Evolutionary conservation across 2,888 invertebrate genomes (phyloP).

Genomic region (Oxyteleia sp.): DNA sequence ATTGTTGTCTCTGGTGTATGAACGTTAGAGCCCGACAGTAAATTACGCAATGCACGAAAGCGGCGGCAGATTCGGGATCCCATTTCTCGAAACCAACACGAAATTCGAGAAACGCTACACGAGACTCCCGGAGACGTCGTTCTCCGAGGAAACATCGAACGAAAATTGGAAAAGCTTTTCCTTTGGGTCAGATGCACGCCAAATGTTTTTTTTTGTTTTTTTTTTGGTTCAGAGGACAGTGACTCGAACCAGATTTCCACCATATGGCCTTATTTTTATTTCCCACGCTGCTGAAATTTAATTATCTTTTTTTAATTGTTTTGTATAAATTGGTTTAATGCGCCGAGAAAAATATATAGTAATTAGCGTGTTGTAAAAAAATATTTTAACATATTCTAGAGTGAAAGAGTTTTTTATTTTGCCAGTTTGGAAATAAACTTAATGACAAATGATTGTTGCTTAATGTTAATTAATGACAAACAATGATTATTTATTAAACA

Average conservation of each 20-base stretch:
- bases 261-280: neutral
- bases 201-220: too few species aligned
- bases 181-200: slow-evolving; percentile 1
- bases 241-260: neutral
- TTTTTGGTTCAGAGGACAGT: neutral
- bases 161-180: neutral
- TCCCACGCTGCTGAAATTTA: neutral
- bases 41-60: slow-evolving; percentile 15
- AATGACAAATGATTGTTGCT: too few species aligned
- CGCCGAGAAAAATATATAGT: too few species aligned
- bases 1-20: slow-evolving; percentile 50
- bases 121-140: neutral
- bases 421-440: too few species aligned
- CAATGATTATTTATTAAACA: too few species aligned
- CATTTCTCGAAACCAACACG: slow-evolving; percentile 5
- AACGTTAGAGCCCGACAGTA: slow-evolving; percentile 31
- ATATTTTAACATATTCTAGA: too few species aligned
- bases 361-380: too few species aligned
- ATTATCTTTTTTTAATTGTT: too few species aligned
- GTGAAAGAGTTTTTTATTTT: too few species aligned
- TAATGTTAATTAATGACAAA: too few species aligned
- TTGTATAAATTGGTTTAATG: too few species aligned
- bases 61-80: slow-evolving; percentile 11
- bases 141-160: neutral
- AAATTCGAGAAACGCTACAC: slow-evolving; percentile 5